Percentiles rank a stretch among this genome's conserved stretches.
These are phyloP conservation scores for Callipepla squamata DNA, from an alignment of 2,113 vertebrate genomes.

Conservation along the genomic window DNA sequence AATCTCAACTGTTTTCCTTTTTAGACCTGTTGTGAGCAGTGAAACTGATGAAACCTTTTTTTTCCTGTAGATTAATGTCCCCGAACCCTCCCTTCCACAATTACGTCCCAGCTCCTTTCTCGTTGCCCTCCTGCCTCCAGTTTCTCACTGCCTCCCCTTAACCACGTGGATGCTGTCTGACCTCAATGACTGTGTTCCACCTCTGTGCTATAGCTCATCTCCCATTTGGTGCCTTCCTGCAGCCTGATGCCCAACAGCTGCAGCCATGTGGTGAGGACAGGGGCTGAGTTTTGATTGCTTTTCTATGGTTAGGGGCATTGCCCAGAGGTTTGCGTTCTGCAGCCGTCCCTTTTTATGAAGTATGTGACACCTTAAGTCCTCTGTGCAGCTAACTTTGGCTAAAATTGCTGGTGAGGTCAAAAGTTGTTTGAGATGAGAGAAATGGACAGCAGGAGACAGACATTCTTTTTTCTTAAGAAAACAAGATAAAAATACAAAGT, in stretches of 20 bases:
- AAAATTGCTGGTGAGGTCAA: not conserved
- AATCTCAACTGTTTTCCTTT: not conserved
- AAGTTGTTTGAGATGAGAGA: not conserved
- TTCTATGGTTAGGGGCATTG: not conserved
- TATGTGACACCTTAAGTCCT: not conserved
- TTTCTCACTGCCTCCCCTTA: not conserved
- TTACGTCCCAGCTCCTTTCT: not conserved
- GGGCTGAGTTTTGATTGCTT: not conserved
- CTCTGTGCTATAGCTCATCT: not conserved
- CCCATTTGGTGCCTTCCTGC: not conserved
- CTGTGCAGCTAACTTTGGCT: not conserved
- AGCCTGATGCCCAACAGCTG: not conserved
- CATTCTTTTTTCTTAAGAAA: not conserved
- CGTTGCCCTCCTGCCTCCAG: not conserved
- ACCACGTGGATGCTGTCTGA: rapidly evolving
- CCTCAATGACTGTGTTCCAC: not conserved
- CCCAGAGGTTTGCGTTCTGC: not conserved
- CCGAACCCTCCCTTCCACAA: not conserved
- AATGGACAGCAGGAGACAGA: not conserved
- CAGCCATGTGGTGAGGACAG: not conserved
- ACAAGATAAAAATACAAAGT: not conserved
- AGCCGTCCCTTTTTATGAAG: not conserved
- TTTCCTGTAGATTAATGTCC: not conserved
- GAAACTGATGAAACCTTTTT: not conserved
- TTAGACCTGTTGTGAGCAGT: not conserved